Evolutionary conservation across 1,140 invertebrate genomes (phyloP).

Genomic region (Aphidius ervi): DNA sequence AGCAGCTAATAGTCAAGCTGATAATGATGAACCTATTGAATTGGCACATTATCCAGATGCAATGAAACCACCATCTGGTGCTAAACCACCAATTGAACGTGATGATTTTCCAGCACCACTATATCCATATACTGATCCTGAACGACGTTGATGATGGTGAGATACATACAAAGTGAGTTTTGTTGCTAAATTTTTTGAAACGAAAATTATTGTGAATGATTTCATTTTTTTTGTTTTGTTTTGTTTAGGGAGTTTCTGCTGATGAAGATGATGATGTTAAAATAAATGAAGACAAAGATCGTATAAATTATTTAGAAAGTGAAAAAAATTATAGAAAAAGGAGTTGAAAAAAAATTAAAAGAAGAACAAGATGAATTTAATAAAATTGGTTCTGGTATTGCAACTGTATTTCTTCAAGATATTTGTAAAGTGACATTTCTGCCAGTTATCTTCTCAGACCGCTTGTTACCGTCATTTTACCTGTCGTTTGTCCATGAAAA

Average conservation of each 20-base stretch:
- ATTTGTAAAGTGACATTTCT: too few relatives aligned
- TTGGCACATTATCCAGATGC: conserved; percentile 94
- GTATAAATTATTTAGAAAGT: conserved; percentile 55
- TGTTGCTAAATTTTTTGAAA: conserved; percentile 2
- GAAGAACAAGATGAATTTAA: conserved; percentile 86
- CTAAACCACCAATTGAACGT: conserved; percentile 90
- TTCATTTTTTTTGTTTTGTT: conserved; percentile 9
- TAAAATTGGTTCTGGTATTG: conserved; percentile 90
- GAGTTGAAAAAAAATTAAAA: conserved; percentile 62
- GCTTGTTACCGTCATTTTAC: too few relatives aligned
- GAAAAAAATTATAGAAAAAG: conserved; percentile 49
- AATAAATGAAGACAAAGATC: conserved; percentile 9
- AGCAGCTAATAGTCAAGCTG: conserved; percentile 67
- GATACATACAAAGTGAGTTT: conserved; percentile 71
- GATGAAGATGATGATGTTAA: conserved; percentile 76
- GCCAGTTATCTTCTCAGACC: too few relatives aligned
- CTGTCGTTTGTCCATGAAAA: too few relatives aligned
- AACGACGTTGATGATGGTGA: conserved; percentile 85
- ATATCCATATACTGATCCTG: conserved; percentile 97
- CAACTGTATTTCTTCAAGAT: conserved; percentile 93
- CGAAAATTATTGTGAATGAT: too few relatives aligned
- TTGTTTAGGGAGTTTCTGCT: conserved; percentile 69
- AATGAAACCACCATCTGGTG: conserved; percentile 86
- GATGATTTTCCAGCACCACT: conserved; percentile 99
- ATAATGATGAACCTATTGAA: conserved; percentile 97